Evolutionary conservation across 1,140 invertebrate genomes (phyloP).

Genomic region (Eriocheir sinensis): DNA sequence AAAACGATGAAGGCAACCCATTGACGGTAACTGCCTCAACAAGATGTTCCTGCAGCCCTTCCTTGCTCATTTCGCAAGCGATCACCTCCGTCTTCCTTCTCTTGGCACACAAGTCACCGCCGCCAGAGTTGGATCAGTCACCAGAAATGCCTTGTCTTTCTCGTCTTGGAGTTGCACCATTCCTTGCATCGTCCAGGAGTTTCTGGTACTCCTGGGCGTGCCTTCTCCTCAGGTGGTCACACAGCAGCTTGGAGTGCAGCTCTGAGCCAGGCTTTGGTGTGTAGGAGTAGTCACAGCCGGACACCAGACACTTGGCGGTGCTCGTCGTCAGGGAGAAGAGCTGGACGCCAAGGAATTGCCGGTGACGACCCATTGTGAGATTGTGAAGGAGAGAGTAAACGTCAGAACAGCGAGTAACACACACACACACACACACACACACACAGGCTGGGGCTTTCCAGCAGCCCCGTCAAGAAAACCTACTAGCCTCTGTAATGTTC

Average conservation of each 20-base stretch:
- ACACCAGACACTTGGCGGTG: neutral
- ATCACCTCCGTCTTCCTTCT: neutral
- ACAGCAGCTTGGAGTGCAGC: neutral
- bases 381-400: neutral
- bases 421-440: slow-evolving; percentile 39
- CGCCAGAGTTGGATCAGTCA: neutral
- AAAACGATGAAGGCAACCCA: slow-evolving; percentile 4
- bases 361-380: neutral
- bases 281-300: neutral
- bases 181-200: neutral
- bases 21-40: neutral
- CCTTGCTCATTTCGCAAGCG: neutral
- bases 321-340: neutral
- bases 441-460: too few species aligned
- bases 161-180: too few species aligned
- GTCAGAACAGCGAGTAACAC: neutral
- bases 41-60: neutral
- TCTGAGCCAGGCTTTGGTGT: neutral
- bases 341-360: neutral
- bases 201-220: neutral
- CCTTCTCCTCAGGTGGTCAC: neutral
- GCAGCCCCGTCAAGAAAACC: neutral
- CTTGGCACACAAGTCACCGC: too few species aligned
- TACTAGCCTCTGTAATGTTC: neutral
- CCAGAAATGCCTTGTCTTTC: too few species aligned